Conservation (phyloP, 1,140 invertebrate species). For the Hypothenemus hampei region DNA sequence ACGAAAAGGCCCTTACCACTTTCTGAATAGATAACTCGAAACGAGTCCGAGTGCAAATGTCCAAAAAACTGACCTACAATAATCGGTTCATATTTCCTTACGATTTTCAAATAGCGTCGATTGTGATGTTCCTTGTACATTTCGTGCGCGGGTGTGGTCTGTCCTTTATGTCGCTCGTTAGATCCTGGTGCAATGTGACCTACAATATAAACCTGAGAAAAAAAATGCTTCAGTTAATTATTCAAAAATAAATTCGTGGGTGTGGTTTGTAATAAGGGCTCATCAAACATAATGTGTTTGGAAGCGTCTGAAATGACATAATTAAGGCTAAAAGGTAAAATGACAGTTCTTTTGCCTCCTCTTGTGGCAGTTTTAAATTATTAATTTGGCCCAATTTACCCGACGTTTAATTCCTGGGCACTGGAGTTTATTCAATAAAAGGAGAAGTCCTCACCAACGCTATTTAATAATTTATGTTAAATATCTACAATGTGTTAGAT, state of each 20-base stretch:
- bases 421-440: too few species aligned
- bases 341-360: neutral
- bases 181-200: constrained; percentile 85
- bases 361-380: neutral
- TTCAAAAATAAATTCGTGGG: neutral
- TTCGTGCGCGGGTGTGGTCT: constrained; percentile 50
- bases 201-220: constrained; percentile 76
- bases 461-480: too few species aligned
- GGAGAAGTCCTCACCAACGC: too few species aligned
- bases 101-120: constrained; percentile 63
- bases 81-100: constrained; percentile 67
- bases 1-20: constrained; percentile 54
- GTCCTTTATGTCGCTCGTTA: constrained; percentile 68
- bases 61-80: constrained; percentile 91
- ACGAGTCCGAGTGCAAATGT: constrained; percentile 86
- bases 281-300: too few species aligned
- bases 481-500: too few species aligned
- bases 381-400: too few species aligned
- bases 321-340: constrained; percentile 1
- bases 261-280: too few species aligned
- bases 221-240: constrained; percentile 11
- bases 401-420: too few species aligned
- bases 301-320: neutral
- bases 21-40: constrained; percentile 73
- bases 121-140: constrained; percentile 63